These are phyloP conservation scores for Hyalella azteca DNA, from an alignment of 2,888 invertebrate species.

Conservation along the genomic window DNA sequence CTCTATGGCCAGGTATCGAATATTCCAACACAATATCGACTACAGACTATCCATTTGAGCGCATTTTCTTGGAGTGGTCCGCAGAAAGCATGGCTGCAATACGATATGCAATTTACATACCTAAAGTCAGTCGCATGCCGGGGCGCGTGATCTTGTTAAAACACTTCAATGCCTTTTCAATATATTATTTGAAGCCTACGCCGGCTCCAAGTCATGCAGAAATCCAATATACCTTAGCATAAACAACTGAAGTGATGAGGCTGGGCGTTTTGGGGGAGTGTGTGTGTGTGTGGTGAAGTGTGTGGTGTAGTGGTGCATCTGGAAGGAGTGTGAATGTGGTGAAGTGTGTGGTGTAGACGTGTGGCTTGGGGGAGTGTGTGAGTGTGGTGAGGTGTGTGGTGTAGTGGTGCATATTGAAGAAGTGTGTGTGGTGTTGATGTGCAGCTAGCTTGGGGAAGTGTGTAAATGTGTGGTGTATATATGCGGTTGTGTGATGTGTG, in stretches of 20 bases:
- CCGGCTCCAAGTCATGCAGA: neutral
- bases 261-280: neutral
- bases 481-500: neutral
- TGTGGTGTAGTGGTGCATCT: neutral
- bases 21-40: constrained; percentile 5
- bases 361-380: neutral
- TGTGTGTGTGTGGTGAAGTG: neutral
- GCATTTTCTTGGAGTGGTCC: constrained; percentile 13
- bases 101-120: constrained; percentile 24
- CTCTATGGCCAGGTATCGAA: neutral
- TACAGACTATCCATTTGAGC: constrained; percentile 14
- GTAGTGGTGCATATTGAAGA: neutral
- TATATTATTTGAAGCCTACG: constrained; percentile 6
- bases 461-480: neutral
- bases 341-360: neutral
- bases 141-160: constrained; percentile 7
- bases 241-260: neutral
- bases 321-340: neutral
- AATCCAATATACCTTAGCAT: constrained; percentile 10
- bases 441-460: neutral
- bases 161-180: constrained; percentile 19
- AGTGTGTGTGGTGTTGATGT: neutral
- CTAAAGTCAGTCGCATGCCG: constrained; percentile 24
- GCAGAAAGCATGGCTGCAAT: constrained; percentile 29
- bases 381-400: neutral